phyloP scores from a whole-genome alignment of 2,797 vertebrate genomes.

The Fistularia tabacaria region DNA sequence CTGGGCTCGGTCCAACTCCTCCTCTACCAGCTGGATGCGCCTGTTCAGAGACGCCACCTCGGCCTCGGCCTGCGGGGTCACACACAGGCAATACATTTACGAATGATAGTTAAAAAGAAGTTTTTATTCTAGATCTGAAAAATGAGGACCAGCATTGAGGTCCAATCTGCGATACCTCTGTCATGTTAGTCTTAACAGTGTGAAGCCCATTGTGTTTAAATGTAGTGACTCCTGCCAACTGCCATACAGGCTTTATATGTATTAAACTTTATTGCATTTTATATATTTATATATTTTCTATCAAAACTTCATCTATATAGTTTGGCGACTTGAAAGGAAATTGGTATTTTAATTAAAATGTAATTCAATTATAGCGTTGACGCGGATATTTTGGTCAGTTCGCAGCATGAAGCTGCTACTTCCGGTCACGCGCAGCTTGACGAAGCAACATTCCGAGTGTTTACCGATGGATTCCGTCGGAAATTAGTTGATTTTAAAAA shows the following conservation, averaged over 20 bases:
- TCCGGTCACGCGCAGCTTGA: neutral
- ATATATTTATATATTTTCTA: too few relatives aligned
- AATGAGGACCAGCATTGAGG: too few relatives aligned
- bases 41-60: conserved; percentile 95
- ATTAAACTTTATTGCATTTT: too few relatives aligned
- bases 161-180: too few relatives aligned
- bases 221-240: too few relatives aligned
- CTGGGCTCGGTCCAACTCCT: conserved; percentile 93
- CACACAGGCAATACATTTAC: conserved; percentile 3
- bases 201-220: too few relatives aligned
- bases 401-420: neutral
- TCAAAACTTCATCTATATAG: too few relatives aligned
- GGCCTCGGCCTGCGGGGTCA: conserved; percentile 82
- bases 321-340: too few relatives aligned
- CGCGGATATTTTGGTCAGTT: neutral
- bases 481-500: neutral
- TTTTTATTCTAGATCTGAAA: neutral
- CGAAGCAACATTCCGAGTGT: neutral
- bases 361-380: too few relatives aligned
- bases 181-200: too few relatives aligned
- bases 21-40: conserved; percentile 95
- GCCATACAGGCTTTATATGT: too few relatives aligned
- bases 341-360: too few relatives aligned
- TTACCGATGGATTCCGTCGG: neutral
- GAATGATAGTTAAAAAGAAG: neutral